Percentiles rank a stretch among this genome's conserved stretches.
These are phyloP conservation scores for Acanthosepion esculentum DNA, from an alignment of 2,888 invertebrate species.

Conservation along the genomic window DNA sequence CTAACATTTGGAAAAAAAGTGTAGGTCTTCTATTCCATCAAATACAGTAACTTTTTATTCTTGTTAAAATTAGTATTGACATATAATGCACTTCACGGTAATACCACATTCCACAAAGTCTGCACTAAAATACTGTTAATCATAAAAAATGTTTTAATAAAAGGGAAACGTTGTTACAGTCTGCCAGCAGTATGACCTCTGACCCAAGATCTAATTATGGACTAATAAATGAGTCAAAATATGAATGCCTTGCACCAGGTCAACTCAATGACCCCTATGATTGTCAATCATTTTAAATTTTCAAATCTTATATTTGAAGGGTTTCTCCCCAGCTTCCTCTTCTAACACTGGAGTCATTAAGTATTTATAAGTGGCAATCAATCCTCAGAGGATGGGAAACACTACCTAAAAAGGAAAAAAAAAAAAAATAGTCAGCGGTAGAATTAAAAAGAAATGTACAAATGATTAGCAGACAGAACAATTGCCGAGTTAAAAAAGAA, in stretches of 20 bases:
- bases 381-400: neutral
- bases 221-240: neutral
- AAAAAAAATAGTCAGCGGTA: too few species aligned
- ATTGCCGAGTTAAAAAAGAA: too few species aligned
- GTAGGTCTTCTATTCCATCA: too few species aligned
- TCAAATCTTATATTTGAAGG: neutral
- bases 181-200: slow-evolving; percentile 4
- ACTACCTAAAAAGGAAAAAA: neutral
- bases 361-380: neutral
- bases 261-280: neutral
- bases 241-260: neutral
- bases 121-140: neutral
- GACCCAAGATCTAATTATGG: neutral
- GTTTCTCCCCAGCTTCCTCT: neutral
- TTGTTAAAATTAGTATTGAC: neutral
- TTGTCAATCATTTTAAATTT: neutral
- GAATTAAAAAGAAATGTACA: too few species aligned
- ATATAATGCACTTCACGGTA: neutral
- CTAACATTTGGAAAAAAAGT: too few species aligned
- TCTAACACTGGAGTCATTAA: neutral
- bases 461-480: too few species aligned
- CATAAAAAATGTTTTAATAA: neutral
- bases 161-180: neutral
- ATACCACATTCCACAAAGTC: too few species aligned
- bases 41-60: too few species aligned